phyloP scores from a whole-genome alignment of 1,140 invertebrate species.

The Habropoda laboriosa region DNA sequence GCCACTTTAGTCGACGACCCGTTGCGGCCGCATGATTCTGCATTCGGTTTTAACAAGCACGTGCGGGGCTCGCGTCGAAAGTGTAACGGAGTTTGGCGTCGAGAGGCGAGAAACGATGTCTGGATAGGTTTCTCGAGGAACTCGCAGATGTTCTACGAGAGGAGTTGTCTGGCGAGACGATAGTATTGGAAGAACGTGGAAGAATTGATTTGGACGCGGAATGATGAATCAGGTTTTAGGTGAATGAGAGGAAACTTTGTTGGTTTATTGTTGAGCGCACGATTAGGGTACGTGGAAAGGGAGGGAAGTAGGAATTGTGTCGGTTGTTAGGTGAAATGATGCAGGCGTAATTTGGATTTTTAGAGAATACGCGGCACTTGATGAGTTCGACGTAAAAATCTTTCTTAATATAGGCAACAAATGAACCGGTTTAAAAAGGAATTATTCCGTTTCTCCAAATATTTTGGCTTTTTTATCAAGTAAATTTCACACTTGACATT shows the following conservation, averaged over 20 bases:
- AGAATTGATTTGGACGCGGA: neutral
- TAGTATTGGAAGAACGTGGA: neutral
- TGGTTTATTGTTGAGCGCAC: neutral
- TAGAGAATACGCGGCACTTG: no score
- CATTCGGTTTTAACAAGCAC: neutral
- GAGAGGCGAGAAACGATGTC: neutral
- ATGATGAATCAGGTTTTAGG: neutral
- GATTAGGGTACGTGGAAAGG: neutral
- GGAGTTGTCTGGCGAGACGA: neutral
- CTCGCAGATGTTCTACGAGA: constrained; percentile 19
- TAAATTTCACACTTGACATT: no score
- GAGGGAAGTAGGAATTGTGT: neutral
- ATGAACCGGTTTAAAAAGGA: no score
- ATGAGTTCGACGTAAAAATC: no score
- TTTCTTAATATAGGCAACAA: no score
- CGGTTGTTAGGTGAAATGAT: no score
- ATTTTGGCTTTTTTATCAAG: no score
- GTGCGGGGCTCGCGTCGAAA: neutral
- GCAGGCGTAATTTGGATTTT: no score
- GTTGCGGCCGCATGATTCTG: constrained; percentile 4
- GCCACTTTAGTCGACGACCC: constrained; percentile 9
- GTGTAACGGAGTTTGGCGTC: constrained; percentile 20
- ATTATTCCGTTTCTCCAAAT: no score
- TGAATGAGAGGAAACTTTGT: neutral
- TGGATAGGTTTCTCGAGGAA: no score